Conservation (phyloP, 2,113 vertebrate species). For the Rattus norvegicus region DNA sequence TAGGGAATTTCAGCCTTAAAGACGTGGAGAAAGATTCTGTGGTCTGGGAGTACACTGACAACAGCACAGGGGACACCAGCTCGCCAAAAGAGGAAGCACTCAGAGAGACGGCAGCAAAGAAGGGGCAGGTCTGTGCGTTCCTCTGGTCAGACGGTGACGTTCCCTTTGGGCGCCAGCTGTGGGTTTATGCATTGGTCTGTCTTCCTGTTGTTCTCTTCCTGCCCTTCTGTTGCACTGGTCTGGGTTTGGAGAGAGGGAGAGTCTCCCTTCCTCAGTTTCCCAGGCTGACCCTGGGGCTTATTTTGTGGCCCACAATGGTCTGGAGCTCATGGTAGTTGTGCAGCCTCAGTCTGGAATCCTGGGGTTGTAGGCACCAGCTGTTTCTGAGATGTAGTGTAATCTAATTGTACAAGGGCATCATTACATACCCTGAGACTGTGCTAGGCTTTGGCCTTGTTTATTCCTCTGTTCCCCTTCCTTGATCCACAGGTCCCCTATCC, state of each 20-base stretch:
- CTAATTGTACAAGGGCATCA: not conserved
- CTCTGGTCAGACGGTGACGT: not conserved
- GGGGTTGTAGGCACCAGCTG: not conserved
- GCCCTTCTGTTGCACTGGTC: not conserved
- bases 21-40: constrained; percentile 86
- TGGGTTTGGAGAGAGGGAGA: not conserved
- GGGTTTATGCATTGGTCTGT: not conserved
- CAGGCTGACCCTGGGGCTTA: not conserved
- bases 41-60: constrained; percentile 87
- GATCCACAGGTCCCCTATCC: not conserved
- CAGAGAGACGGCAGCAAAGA: constrained; percentile 63
- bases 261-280: not conserved
- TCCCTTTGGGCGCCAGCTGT: not conserved
- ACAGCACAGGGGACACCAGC: constrained; percentile 74
- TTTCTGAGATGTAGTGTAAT: not conserved
- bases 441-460: not conserved
- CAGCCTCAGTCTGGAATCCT: not conserved
- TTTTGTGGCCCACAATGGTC: not conserved
- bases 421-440: not conserved
- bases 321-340: not conserved
- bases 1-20: constrained; percentile 89
- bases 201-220: not conserved
- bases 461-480: not conserved
- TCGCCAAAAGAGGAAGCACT: constrained; percentile 79
- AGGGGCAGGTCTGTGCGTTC: constrained; percentile 87